Evolutionary conservation across 2,888 invertebrate genomes (phyloP), one percentile per base, ranked within the genome.

Genomic region (Eristalis arbustorum): DNA sequence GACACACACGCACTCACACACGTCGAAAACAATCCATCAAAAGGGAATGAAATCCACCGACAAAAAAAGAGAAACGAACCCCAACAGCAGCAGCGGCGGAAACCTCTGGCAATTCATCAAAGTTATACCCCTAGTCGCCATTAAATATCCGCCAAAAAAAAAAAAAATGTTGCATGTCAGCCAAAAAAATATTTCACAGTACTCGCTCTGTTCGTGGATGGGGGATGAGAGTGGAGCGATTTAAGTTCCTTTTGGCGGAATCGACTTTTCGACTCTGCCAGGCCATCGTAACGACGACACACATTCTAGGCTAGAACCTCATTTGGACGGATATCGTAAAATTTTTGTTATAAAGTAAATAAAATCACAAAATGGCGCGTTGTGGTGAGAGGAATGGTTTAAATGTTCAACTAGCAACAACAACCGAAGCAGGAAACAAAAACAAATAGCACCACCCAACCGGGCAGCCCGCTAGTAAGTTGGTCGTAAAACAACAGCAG

Each of bases 361-460:
- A 76, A 76, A 76, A 76, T 18, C 61, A 49, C 66, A 68, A 76
- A 76, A 61, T 42, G 40, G 22, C 14, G 14, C 31, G 31, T 2
- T 28, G 42, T 42, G 40, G 31, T 22, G 6, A 5, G 31, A 1
- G 49, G 18, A 18, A 49, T 49, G 49, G 79, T 73, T 66, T 66
- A 79, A 72, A 79, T 67, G 72, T 66, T 66, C 72, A 72, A 67
- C 72, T 61, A 79, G 61, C 79, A 79, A 61, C 64, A 79, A 78
- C 63, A 72, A 31, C 64, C 11, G 22, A 31, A 31, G 10, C 31
- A 31, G 31, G 22, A 18, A 34, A 31, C 18, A 34, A 64, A 61
- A 23, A 31, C 31, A 31, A 34, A 64, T 11, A 64, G 23, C 18
- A 64, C 22, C 37, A 31, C 31, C 31, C 18, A 42, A 14, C 40